Base-by-base conservation (phyloP, 2,113 vertebrate species). In the Microtus oregoni region DNA sequence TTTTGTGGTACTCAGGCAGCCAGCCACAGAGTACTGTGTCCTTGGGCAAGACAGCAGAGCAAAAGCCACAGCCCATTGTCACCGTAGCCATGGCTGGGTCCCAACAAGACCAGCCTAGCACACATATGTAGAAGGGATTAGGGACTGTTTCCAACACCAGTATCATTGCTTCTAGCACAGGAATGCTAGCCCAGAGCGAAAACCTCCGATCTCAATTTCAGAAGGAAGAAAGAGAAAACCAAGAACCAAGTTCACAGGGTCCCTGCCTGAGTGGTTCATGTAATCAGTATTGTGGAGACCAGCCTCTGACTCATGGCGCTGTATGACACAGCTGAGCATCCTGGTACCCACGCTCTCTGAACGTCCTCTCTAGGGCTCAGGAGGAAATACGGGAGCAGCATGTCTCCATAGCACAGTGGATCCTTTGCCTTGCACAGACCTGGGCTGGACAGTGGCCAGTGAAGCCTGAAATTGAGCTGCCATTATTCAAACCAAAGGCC, bases 401-500 rank as follows among this genome's bases (percentile, higher is more conserved):
- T 11, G 63, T 79, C 28, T 47, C 22, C 26, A 61, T 7, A 92
- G 55, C 86, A 9, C 28, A 50, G 4, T 67, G 13, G 35, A 14
- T 22, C 11, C 41, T 85, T 89, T 94, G 17, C 13, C 52, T 47
- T 85, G 26, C 26, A 47, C 7, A 89, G 50, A 15, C 30, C 82
- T 79, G 52, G 14, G 68, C 44, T 70, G 12, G 61, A 26, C 68
- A 77, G 2, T 38, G 14, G 8, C 13, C n/a, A 73, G 13, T 72
- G 10, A 24, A 90, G 5, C 58, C 3, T 26, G 83, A 94, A 92
- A 90, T n/a, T 52, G 13, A 52, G 0, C 1, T 35, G n/a, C 38
- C 67, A 63, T 92, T 35, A 86, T 70, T 41, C 86, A 95, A 86
- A 83, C 65, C 77, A 86, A n/a, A 85, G 15, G n/a, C 94, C 81